A percentile compares a stretch with the other conserved stretches of the same genome.
phyloP scores from a whole-genome alignment of 1,140 invertebrate genomes.

The Drosophila nannoptera region DNA sequence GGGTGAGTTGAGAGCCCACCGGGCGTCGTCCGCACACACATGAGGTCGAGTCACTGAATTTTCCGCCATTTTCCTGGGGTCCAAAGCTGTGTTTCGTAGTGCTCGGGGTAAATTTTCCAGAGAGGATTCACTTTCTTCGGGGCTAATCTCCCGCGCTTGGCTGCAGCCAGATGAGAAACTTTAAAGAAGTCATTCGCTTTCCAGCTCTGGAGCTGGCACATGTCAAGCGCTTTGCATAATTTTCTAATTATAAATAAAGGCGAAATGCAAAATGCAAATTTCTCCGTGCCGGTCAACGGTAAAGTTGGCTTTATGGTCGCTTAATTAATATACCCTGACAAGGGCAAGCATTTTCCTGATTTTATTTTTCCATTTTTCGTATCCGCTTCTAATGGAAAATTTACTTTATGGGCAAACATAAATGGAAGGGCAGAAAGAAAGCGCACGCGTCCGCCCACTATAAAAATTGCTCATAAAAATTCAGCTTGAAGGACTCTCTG shows the following conservation, averaged over 20 bases:
- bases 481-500: conserved; percentile 38
- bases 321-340: conserved; percentile 59
- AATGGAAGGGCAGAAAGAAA: conserved; percentile 66
- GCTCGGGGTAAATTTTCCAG: too few species aligned
- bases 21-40: background rate
- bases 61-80: conserved; percentile 22
- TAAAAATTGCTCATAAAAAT: conserved; percentile 65
- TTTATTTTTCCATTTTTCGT: conserved; percentile 19
- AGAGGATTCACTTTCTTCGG: too few species aligned
- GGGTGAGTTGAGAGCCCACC: conserved; percentile 62
- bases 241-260: conserved; percentile 59
- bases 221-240: conserved; percentile 44
- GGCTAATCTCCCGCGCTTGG: too few species aligned
- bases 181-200: background rate
- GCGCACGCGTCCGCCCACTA: conserved; percentile 34
- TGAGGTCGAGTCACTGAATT: conserved; percentile 8
- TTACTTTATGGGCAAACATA: conserved; percentile 69
- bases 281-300: conserved; percentile 40
- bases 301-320: conserved; percentile 59
- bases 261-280: conserved; percentile 55
- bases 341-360: conserved; percentile 25
- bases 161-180: background rate
- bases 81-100: background rate
- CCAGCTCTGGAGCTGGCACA: conserved; percentile 1
- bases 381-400: conserved; percentile 69